Evolutionary conservation across 2,888 invertebrate species (phyloP).

Genomic region (Eupelmus urozonus): DNA sequence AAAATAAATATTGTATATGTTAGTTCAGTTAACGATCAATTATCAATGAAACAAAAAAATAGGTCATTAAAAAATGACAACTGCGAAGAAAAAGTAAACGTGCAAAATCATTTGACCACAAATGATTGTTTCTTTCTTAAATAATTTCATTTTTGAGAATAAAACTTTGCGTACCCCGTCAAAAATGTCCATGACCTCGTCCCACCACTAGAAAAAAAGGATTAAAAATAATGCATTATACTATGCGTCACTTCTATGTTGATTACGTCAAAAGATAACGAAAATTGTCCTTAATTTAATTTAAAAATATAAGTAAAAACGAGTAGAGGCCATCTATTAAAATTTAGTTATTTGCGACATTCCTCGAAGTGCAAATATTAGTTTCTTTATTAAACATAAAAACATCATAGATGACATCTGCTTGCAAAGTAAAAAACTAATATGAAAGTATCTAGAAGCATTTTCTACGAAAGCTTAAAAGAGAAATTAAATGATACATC

Average conservation of each 20-base stretch:
- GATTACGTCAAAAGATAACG: slow-evolving; percentile 45
- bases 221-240: slow-evolving; percentile 78
- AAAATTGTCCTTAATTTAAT: slow-evolving; percentile 45
- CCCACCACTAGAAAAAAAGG: slow-evolving; percentile 94
- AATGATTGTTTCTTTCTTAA: slow-evolving; percentile 42
- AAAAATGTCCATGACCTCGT: slow-evolving; percentile 97
- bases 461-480: slow-evolving; percentile 62
- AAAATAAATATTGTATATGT: slow-evolving; percentile 3
- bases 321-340: slow-evolving; percentile 53
- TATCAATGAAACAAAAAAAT: slow-evolving; percentile 5
- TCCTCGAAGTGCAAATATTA: slow-evolving; percentile 11
- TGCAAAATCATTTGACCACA: slow-evolving; percentile 26
- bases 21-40: slow-evolving; percentile 44
- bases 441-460: slow-evolving; percentile 56
- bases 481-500: slow-evolving; percentile 35
- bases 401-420: slow-evolving; percentile 47
- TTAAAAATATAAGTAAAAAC: slow-evolving; percentile 28
- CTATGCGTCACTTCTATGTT: slow-evolving; percentile 65
- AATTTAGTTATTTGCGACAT: slow-evolving; percentile 10
- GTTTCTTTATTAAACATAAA: slow-evolving; percentile 2
- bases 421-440: slow-evolving; percentile 27
- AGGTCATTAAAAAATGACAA: slow-evolving; percentile 26
- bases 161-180: slow-evolving; percentile 90
- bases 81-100: slow-evolving; percentile 52
- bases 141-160: slow-evolving; percentile 49